These are phyloP conservation scores for Tachina fera DNA, from an alignment of 2,888 invertebrate genomes.

Conservation along the genomic window DNA sequence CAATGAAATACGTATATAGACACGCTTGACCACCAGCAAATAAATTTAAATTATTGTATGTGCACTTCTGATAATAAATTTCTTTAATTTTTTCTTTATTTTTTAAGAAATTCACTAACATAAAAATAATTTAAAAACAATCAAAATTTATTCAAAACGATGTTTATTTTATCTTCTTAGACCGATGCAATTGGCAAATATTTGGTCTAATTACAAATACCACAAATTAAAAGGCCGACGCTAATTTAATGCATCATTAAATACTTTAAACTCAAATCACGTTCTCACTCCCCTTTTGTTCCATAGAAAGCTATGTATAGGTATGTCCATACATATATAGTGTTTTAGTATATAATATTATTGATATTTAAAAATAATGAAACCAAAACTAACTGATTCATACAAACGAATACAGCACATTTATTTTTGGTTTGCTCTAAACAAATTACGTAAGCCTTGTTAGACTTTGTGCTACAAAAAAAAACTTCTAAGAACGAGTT, in stretches of 20 bases:
- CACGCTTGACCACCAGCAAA: no score
- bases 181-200: not conserved
- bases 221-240: not conserved
- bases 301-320: not conserved
- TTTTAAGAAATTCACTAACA: no score
- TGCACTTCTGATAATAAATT: no score
- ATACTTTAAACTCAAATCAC: slow-evolving; percentile 39
- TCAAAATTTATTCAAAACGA: no score
- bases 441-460: slow-evolving; percentile 60
- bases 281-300: not conserved
- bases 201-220: not conserved
- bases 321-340: no score
- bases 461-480: slow-evolving; percentile 41
- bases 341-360: not conserved
- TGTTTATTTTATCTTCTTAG: no score
- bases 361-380: not conserved
- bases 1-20: no score
- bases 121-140: no score
- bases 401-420: slow-evolving; percentile 4
- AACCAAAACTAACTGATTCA: slow-evolving; percentile 41
- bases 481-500: slow-evolving; percentile 43
- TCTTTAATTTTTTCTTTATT: no score
- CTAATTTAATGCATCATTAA: not conserved
- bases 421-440: slow-evolving; percentile 44
- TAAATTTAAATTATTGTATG: no score